Evolutionary conservation across 2,113 vertebrate species (phyloP), one percentile per base, ranked within the genome.

Genomic region (Danionella cerebrum): DNA sequence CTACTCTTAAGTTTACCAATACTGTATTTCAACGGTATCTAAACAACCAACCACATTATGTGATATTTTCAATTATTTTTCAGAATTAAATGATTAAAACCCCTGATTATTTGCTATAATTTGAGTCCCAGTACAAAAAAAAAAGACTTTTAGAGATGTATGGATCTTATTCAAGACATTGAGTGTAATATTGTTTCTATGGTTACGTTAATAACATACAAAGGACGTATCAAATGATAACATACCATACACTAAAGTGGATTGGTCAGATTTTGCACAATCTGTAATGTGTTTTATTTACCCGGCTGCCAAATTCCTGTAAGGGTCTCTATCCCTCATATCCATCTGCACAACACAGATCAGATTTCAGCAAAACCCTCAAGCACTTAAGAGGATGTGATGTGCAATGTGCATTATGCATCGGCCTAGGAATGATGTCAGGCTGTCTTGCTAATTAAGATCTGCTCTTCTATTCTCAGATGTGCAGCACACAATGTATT

Each of bases 1-100:
- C 53, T 59, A 60, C 25, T 58, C 39, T 45, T 13, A 36, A 25
- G 5, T 19, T 41, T 16, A 64, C 55, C 35, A 35, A 68, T 57
- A n/a, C n/a, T n/a, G n/a, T n/a, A n/a, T n/a, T n/a, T n/a, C n/a
- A n/a, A n/a, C n/a, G n/a, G n/a, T n/a, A n/a, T n/a, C n/a, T n/a
- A n/a, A n/a, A n/a, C n/a, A n/a, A n/a, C n/a, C n/a, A n/a, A n/a
- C n/a, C n/a, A n/a, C n/a, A n/a, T n/a, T n/a, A n/a, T n/a, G n/a
- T n/a, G n/a, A n/a, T n/a, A n/a, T n/a, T n/a, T n/a, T n/a, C n/a
- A n/a, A n/a, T n/a, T n/a, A n/a, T n/a, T n/a, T n/a, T n/a, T n/a
- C n/a, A n/a, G n/a, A n/a, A n/a, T n/a, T n/a, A n/a, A n/a, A n/a
- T n/a, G n/a, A n/a, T n/a, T n/a, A n/a, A n/a, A n/a, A n/a, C n/a